Evolutionary conservation across 2,888 invertebrate genomes (phyloP).

Genomic region (Pheosia gnoma): DNA sequence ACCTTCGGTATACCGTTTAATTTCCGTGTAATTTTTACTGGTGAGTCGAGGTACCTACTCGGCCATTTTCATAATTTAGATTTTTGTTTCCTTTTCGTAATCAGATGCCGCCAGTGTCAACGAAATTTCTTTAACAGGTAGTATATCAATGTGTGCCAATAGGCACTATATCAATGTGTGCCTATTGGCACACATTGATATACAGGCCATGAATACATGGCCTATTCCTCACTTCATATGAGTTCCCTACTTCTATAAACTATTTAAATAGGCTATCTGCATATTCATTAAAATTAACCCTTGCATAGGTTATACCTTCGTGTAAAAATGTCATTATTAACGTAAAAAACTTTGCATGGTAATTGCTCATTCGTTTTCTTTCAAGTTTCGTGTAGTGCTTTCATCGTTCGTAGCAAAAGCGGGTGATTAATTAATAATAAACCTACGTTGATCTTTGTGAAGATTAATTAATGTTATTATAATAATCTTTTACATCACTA

Average conservation of each 20-base stretch:
- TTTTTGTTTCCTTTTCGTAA: too few relatives aligned
- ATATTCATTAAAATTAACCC: constrained; percentile 1
- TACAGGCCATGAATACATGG: too few relatives aligned
- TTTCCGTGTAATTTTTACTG: too few relatives aligned
- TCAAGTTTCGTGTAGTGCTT: background rate
- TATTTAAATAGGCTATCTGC: constrained; percentile 2
- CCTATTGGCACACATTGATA: too few relatives aligned
- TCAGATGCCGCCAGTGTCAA: too few relatives aligned
- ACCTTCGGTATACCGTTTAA: too few relatives aligned
- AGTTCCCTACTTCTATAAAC: background rate
- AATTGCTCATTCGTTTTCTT: background rate
- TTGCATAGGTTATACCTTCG: too few relatives aligned
- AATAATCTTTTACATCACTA: background rate
- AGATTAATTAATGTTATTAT: background rate
- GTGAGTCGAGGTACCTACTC: too few relatives aligned
- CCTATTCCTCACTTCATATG: background rate
- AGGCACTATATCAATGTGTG: too few relatives aligned
- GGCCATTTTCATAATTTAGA: too few relatives aligned
- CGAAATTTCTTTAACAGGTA: too few relatives aligned
- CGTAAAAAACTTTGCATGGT: background rate
- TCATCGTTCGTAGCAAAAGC: background rate
- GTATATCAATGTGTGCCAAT: too few relatives aligned
- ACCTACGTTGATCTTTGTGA: background rate
- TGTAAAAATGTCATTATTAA: constrained; percentile 1
- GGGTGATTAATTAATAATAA: background rate